Conservation (phyloP, 1,140 invertebrate species). For the Trinorchestia longiramus region DNA sequence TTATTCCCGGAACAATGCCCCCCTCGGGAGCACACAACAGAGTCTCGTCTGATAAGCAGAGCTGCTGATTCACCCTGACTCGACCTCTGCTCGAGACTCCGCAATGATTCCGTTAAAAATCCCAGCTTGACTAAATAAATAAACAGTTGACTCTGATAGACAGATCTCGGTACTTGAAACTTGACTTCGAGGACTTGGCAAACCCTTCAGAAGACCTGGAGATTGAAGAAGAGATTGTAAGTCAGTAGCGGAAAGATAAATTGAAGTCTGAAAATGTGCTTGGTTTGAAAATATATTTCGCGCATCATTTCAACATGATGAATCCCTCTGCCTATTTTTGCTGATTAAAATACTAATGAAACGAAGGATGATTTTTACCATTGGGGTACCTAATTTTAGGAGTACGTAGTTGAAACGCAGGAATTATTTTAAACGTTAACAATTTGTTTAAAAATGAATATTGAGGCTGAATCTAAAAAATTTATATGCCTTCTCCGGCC, state of each 20-base stretch:
- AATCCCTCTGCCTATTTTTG: background rate
- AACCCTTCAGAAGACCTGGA: background rate
- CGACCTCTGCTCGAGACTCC: background rate
- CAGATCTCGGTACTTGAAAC: background rate
- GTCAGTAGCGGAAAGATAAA: background rate
- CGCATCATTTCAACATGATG: background rate
- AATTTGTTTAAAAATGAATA: too few relatives aligned
- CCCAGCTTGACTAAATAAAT: background rate
- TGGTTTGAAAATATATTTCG: background rate
- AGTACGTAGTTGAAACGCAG: too few relatives aligned
- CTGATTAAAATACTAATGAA: background rate
- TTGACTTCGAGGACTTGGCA: background rate
- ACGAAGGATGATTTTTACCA: background rate
- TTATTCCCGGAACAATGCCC: conserved; percentile 41
- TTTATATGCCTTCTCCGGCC: too few relatives aligned
- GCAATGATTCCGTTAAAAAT: conserved; percentile 19
- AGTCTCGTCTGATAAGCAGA: conserved; percentile 33
- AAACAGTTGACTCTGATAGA: conserved; percentile 28
- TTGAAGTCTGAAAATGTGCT: background rate
- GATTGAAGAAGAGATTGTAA: background rate
- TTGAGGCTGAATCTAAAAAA: too few relatives aligned
- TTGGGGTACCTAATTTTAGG: too few relatives aligned
- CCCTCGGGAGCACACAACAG: background rate
- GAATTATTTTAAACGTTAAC: too few relatives aligned
- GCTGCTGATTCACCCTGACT: conserved; percentile 30